Evolutionary conservation across 2,113 vertebrate genomes (phyloP).

Genomic region (Phaetusa simplex): DNA sequence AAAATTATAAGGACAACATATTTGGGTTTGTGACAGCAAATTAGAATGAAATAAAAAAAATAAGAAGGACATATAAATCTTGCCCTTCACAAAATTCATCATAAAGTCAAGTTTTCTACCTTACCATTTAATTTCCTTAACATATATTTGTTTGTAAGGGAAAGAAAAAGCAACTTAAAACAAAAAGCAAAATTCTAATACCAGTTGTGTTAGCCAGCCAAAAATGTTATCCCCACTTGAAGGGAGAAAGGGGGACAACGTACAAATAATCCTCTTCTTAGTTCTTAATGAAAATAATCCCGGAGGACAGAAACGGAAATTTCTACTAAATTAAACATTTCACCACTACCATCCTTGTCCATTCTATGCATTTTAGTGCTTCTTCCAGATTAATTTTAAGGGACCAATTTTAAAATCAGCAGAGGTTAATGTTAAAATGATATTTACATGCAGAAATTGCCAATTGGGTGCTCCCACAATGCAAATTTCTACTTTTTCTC

Average conservation of each 20-base stretch:
- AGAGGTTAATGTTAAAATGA: background rate
- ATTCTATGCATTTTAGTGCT: background rate
- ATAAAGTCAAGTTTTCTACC: background rate
- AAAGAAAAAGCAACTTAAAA: background rate
- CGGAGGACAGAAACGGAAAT: background rate
- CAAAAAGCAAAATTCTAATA: background rate
- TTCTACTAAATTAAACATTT: background rate
- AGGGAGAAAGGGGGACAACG: background rate
- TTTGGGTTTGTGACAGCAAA: background rate
- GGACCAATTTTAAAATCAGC: background rate
- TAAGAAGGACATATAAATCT: background rate
- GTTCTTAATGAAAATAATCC: background rate
- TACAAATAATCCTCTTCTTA: background rate
- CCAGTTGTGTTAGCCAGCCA: background rate
- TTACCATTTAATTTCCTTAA: background rate
- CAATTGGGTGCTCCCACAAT: background rate
- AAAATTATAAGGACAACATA: background rate
- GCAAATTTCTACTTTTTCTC: background rate
- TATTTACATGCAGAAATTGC: background rate
- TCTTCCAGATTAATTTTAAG: background rate
- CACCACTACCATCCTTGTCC: background rate
- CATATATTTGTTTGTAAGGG: background rate
- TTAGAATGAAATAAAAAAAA: background rate
- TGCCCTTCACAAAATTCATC: background rate
- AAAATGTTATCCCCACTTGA: background rate